Percentiles rank a stretch among this genome's conserved stretches.
phyloP scores from a whole-genome alignment of 2,113 vertebrate genomes.

The Oriolus oriolus region DNA sequence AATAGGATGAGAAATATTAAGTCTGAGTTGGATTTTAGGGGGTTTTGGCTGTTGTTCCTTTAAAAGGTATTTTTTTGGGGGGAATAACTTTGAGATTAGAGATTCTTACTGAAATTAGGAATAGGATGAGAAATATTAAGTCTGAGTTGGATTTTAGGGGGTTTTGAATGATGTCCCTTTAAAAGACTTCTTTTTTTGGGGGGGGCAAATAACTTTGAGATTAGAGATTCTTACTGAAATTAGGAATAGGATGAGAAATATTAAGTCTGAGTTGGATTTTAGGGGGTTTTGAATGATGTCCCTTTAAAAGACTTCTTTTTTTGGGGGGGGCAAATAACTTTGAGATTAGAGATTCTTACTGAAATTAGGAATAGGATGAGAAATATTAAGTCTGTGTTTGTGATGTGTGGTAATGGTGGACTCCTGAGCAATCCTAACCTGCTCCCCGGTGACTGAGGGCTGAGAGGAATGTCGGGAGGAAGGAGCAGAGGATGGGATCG shows the following conservation, averaged over 20 bases:
- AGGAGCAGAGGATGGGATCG: not conserved
- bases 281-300: not conserved
- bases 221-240: too few species aligned
- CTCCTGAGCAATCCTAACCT: not conserved
- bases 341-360: not conserved
- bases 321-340: not conserved
- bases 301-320: not conserved
- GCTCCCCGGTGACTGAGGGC: fast-evolving
- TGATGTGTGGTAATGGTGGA: not conserved
- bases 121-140: not conserved
- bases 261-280: too few species aligned
- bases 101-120: not conserved
- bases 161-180: not conserved
- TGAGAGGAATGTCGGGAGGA: not conserved
- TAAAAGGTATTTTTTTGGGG: fast-evolving
- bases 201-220: too few species aligned
- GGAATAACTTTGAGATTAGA: not conserved
- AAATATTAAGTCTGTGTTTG: not conserved
- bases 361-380: not conserved
- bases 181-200: not conserved
- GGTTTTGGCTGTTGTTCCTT: not conserved
- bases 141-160: not conserved
- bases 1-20: not conserved
- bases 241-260: too few species aligned
- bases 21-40: not conserved